These are phyloP conservation scores for Thereva nobilitata DNA, from an alignment of 2,888 invertebrate genomes.

Conservation along the genomic window DNA sequence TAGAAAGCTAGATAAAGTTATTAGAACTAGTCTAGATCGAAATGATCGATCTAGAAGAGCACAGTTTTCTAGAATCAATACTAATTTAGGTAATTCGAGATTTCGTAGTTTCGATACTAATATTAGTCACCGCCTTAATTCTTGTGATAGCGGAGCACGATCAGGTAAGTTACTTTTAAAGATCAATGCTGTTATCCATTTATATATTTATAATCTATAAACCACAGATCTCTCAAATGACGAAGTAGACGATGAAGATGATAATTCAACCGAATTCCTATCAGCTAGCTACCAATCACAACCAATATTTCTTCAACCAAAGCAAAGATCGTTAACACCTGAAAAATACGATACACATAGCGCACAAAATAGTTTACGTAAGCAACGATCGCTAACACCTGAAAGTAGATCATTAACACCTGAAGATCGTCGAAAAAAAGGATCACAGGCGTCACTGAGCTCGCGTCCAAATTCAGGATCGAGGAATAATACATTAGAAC, in stretches of 20 bases:
- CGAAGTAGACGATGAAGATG: slow-evolving; percentile 61
- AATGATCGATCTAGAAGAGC: slow-evolving; percentile 60
- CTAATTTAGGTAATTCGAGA: slow-evolving; percentile 61
- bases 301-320: slow-evolving; percentile 53
- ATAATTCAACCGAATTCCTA: slow-evolving; percentile 53
- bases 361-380: slow-evolving; percentile 54
- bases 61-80: slow-evolving; percentile 60
- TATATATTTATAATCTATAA: background rate
- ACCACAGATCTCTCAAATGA: slow-evolving; percentile 62
- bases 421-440: slow-evolving; percentile 55
- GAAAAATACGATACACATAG: slow-evolving; percentile 56
- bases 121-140: slow-evolving; percentile 57
- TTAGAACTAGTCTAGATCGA: slow-evolving; percentile 49
- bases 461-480: slow-evolving; percentile 56
- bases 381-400: slow-evolving; percentile 56
- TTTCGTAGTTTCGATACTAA: slow-evolving; percentile 66
- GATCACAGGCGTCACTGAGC: slow-evolving; percentile 50
- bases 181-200: background rate
- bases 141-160: slow-evolving; percentile 60
- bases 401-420: slow-evolving; percentile 57
- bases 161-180: slow-evolving; percentile 52
- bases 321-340: slow-evolving; percentile 56
- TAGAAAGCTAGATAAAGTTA: slow-evolving; percentile 49
- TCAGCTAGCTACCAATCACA: slow-evolving; percentile 53
- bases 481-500: slow-evolving; percentile 55